phyloP scores from a whole-genome alignment of 2,113 vertebrate species.

The Prinia subflava region DNA sequence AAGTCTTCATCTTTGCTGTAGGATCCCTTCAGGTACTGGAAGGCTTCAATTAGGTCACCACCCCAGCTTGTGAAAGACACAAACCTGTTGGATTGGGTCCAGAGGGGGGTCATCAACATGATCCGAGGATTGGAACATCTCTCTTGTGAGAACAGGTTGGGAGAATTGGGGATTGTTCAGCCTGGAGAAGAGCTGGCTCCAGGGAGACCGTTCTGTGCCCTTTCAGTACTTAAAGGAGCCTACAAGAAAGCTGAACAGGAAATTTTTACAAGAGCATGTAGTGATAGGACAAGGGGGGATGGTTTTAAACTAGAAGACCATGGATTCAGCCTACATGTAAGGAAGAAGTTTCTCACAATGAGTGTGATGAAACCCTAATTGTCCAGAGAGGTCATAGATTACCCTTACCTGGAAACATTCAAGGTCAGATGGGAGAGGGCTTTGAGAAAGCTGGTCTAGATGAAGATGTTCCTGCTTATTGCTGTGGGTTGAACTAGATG shows the following conservation, averaged over 20 bases:
- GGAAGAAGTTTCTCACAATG: background rate
- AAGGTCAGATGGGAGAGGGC: background rate
- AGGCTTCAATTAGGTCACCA: too few species aligned
- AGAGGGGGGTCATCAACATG: too few species aligned
- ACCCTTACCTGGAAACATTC: background rate
- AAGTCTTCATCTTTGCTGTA: background rate
- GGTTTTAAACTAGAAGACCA: background rate
- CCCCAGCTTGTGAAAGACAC: background rate
- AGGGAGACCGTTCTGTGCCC: accelerated
- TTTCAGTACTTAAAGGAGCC: background rate
- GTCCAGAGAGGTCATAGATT: background rate
- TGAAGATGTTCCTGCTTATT: background rate
- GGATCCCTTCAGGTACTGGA: background rate
- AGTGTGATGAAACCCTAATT: background rate
- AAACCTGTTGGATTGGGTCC: background rate
- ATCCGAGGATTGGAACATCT: background rate
- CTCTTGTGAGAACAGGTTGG: background rate
- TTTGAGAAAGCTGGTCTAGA: background rate
- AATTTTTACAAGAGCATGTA: background rate
- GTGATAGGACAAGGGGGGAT: background rate
- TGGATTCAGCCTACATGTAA: background rate
- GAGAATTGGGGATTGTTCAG: background rate
- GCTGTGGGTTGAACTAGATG: background rate
- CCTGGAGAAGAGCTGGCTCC: background rate
- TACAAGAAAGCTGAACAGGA: background rate